A percentile compares a stretch with the other conserved stretches of the same genome.
Conservation (phyloP, 2,888 invertebrate species). For the Villa cingulata region DNA sequence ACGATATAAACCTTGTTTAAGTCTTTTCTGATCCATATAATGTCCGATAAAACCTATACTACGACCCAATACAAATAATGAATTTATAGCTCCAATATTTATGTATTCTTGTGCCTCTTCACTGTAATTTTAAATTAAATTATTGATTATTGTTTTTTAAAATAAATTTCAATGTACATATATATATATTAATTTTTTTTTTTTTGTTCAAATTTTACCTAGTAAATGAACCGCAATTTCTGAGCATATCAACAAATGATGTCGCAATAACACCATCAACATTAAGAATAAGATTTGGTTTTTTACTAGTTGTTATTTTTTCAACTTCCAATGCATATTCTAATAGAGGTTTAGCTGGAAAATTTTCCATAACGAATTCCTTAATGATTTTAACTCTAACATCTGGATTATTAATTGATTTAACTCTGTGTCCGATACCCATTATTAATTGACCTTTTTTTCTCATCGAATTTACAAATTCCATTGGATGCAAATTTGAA, state of each 20-base stretch:
- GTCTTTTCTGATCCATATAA: constrained; percentile 94
- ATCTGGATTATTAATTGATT: constrained; percentile 96
- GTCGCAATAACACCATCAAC: constrained; percentile 98
- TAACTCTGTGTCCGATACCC: constrained; percentile 94
- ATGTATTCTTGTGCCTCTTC: constrained; percentile 98
- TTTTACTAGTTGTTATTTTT: constrained; percentile 97
- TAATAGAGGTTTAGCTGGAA: constrained; percentile 88
- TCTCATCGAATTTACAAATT: constrained; percentile 95
- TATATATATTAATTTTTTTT: background rate
- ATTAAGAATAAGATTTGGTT: constrained; percentile 98
- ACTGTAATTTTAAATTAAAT: constrained; percentile 32
- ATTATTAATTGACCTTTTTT: constrained; percentile 96
- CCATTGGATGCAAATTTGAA: constrained; percentile 85
- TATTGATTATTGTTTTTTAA: too few relatives aligned
- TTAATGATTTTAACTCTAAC: constrained; percentile 94
- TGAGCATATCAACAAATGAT: constrained; percentile 90
- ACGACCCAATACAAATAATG: constrained; percentile 92
- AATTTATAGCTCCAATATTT: constrained; percentile 94
- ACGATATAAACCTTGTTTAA: constrained; percentile 97
- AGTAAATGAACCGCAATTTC: constrained; percentile 89
- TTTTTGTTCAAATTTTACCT: constrained; percentile 40
- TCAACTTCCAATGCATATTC: constrained; percentile 95
- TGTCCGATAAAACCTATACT: constrained; percentile 99
- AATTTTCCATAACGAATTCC: constrained; percentile 85
- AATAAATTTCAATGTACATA: constrained; percentile 1